Evolutionary conservation across 2,113 vertebrate genomes (phyloP).

Genomic region (Caranx ignobilis): DNA sequence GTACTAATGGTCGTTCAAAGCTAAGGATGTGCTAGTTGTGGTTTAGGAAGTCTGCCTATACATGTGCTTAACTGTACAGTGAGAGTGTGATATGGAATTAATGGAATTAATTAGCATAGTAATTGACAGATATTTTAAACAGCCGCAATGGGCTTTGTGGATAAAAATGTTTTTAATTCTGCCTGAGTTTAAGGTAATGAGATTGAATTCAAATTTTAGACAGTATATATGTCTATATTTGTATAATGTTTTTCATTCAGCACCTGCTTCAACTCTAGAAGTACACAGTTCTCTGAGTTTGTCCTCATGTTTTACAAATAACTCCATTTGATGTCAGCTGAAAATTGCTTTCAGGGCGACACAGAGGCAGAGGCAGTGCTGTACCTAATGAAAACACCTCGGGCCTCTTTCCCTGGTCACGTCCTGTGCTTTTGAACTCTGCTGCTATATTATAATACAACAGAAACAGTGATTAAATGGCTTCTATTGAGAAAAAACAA

Average conservation of each 20-base stretch:
- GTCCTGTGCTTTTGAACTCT: constrained; percentile 32
- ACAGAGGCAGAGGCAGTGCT: neutral
- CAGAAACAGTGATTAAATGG: neutral
- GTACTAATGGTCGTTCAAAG: constrained; percentile 50
- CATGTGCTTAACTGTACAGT: constrained; percentile 26
- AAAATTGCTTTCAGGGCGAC: constrained; percentile 16
- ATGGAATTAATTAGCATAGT: constrained; percentile 66
- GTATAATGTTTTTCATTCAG: constrained; percentile 23
- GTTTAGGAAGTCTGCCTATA: constrained; percentile 33
- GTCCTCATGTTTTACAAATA: constrained; percentile 17
- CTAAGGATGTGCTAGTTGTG: constrained; percentile 11
- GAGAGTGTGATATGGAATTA: constrained; percentile 41
- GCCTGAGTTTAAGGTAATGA: constrained; percentile 31
- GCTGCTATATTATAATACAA: neutral
- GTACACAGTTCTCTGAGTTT: neutral
- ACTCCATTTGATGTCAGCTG: constrained; percentile 3
- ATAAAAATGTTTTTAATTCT: constrained; percentile 23
- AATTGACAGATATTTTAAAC: constrained; percentile 50
- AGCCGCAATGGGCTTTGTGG: constrained; percentile 27
- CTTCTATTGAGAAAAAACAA: neutral
- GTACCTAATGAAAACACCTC: constrained; percentile 10
- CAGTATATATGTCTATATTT: too few species aligned
- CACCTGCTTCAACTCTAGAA: constrained; percentile 9
- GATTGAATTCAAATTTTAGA: constrained; percentile 22
- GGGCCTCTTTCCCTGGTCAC: neutral